phyloP scores from a whole-genome alignment of 2,888 invertebrate species.

The Tetheella fluctuosa region DNA sequence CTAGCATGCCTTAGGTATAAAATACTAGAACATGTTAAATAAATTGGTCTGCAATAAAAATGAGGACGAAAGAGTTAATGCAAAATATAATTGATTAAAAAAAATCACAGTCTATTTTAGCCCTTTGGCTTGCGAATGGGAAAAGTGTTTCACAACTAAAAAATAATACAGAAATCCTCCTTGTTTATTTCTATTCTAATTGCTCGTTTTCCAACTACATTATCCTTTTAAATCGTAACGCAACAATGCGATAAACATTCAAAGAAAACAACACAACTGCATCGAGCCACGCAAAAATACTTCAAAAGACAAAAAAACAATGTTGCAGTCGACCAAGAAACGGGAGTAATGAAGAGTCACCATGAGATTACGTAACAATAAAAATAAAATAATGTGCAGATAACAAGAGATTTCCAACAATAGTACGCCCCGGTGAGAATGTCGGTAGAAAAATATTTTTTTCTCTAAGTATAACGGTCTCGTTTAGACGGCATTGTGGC shows the following conservation, averaged over 20 bases:
- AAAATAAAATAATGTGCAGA: slow-evolving; percentile 38
- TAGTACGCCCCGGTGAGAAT: slow-evolving; percentile 16
- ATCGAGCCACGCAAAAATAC: slow-evolving; percentile 25
- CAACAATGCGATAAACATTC: neutral
- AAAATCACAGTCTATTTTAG: no score
- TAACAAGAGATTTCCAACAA: slow-evolving; percentile 44
- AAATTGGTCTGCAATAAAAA: no score
- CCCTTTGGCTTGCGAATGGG: no score
- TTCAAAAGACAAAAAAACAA: slow-evolving; percentile 14
- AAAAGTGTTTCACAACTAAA: no score
- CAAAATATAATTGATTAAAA: no score
- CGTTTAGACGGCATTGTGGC: slow-evolving; percentile 39
- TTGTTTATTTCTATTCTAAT: no score
- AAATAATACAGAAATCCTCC: no score
- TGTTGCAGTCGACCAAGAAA: slow-evolving; percentile 21
- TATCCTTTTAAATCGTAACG: neutral
- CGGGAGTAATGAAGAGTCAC: slow-evolving; percentile 30
- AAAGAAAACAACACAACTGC: neutral
- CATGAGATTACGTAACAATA: slow-evolving; percentile 38
- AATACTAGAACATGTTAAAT: no score
- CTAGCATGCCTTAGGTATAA: no score
- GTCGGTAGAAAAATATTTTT: slow-evolving; percentile 17
- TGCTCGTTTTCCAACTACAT: no score
- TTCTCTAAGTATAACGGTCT: slow-evolving; percentile 25
- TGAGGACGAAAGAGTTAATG: no score